Evolutionary conservation across 1,140 invertebrate genomes (phyloP), one percentile per base, ranked within the genome.

Genomic region (Polypedilum vanderplanki): DNA sequence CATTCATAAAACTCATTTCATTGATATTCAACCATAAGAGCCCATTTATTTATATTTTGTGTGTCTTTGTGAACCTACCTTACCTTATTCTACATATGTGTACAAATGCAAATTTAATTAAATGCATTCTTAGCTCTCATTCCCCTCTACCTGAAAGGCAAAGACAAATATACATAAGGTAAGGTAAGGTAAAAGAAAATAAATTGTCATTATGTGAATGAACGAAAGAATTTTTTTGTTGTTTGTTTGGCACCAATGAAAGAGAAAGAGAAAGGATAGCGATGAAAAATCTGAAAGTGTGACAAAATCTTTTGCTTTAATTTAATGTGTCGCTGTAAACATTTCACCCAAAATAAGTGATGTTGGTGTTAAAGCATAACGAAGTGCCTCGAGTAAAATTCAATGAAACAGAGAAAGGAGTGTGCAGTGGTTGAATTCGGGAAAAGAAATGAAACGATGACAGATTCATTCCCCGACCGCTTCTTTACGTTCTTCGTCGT

Each of bases 11-110:
- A 57, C 46, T 57, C 46, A 57, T 57, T 57, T 57, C 46, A 12
- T 57, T 57, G 46, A 57, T 57, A 57, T 57, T 57, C 46, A 57
- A 57, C 46, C 46, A 57, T 12, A 57, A 57, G 46, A 57, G 12
- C 46, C 46, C 46, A 57, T 57, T 57, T 57, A 57, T 57, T 57
- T 57, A 57, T 57, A 57, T 57, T 57, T 57, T 57, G 46, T 57
- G 12, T 33, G 24, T n/a, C n/a, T n/a, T n/a, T 33, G 24, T 33
- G 24, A n/a, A n/a, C n/a, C n/a, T n/a, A n/a, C n/a, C 24, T 33
- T 33, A 3, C 24, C 24, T n/a, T n/a, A 33, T 5, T 3, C 24
- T 33, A 3, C 24, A 33, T 33, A 33, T 33, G 24, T 5, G 5
- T 57, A 12, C 9, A 15, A 15, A 57, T 57, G 46, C 46, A 57